Evolutionary conservation across 2,113 vertebrate genomes (phyloP).

Genomic region (Jacana jacana): DNA sequence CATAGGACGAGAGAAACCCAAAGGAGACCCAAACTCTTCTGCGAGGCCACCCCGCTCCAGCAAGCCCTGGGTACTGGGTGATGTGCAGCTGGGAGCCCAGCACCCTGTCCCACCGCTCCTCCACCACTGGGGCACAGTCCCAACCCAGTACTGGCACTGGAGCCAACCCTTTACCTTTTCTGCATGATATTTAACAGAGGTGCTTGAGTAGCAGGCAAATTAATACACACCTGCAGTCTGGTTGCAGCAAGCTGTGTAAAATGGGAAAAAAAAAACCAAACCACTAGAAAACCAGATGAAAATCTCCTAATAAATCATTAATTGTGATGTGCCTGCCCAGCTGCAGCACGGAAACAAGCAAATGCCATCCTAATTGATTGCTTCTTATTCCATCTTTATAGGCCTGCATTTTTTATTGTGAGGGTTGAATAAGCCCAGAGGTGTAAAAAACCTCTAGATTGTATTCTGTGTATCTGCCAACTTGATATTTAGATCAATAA

Average conservation of each 20-base stretch:
- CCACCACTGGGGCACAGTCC: fast-evolving
- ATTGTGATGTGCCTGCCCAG: conserved; percentile 57
- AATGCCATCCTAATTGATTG: conserved; percentile 67
- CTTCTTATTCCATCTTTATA: conserved; percentile 54
- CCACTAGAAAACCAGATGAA: no score
- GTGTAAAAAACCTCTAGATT: conserved; percentile 49
- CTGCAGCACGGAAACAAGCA: conserved; percentile 24
- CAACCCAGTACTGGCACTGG: not conserved
- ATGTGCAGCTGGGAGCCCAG: not conserved
- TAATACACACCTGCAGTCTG: not conserved
- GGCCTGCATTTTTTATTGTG: conserved; percentile 42
- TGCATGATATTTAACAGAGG: not conserved
- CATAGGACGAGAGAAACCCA: not conserved
- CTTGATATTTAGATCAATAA: conserved; percentile 68
- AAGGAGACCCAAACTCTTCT: not conserved
- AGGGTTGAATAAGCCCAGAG: conserved; percentile 53
- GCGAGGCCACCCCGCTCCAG: not conserved
- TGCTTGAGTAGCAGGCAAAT: not conserved
- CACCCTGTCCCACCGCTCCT: not conserved
- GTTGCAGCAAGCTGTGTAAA: conserved; percentile 18
- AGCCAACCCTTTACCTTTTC: not conserved
- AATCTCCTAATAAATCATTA: conserved; percentile 61
- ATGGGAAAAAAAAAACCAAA: not conserved
- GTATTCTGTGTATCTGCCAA: conserved; percentile 37
- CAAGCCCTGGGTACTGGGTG: fast-evolving